Evolutionary conservation across 1,140 invertebrate genomes (phyloP).

Genomic region (Maniola jurtina): DNA sequence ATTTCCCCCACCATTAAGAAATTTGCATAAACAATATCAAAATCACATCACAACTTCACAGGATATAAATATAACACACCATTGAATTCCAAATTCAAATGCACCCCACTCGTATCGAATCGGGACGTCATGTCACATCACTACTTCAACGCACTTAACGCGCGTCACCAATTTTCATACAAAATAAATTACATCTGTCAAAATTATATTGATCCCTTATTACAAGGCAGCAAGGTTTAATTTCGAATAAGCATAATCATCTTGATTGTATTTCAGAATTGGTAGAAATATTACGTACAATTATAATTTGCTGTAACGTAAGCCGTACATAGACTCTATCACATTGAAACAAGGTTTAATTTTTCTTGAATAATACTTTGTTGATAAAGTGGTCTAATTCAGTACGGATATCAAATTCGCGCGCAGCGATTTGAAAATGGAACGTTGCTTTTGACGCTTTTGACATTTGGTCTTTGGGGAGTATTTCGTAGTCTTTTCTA

Average conservation of each 20-base stretch:
- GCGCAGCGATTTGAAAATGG: constrained; percentile 40
- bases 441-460: constrained; percentile 45
- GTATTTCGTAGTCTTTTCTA: background rate
- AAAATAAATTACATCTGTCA: constrained; percentile 4
- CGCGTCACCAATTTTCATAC: constrained; percentile 36
- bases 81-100: constrained; percentile 47
- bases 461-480: constrained; percentile 32
- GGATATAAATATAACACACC: constrained; percentile 30
- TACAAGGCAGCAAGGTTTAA: constrained; percentile 18
- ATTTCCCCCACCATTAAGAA: constrained; percentile 28
- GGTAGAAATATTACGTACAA: background rate
- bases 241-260: constrained; percentile 1
- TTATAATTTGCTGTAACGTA: background rate
- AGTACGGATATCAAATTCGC: constrained; percentile 34
- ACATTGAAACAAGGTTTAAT: constrained; percentile 11
- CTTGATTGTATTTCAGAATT: background rate
- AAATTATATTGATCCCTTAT: constrained; percentile 9
- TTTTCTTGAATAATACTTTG: constrained; percentile 6
- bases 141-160: constrained; percentile 47
- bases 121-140: constrained; percentile 43
- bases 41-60: constrained; percentile 33
- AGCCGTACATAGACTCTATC: constrained; percentile 10
- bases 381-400: constrained; percentile 23
- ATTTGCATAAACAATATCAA: constrained; percentile 43
- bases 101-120: constrained; percentile 47